Conservation (phyloP, 2,113 vertebrate genomes). For the Sphyrna mokarran region DNA sequence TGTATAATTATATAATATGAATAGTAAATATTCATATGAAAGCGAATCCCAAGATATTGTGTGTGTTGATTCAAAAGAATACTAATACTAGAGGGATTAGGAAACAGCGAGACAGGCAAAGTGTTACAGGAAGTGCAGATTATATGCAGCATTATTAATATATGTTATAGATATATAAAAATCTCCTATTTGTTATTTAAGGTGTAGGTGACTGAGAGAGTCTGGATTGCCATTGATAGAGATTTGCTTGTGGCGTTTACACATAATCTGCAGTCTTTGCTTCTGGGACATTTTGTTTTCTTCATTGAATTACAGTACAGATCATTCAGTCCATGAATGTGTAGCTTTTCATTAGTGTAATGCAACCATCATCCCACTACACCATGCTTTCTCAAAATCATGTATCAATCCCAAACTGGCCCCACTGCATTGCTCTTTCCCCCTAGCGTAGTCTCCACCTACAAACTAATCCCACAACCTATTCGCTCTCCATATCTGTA, state of each 20-base stretch:
- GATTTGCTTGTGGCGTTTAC: not conserved
- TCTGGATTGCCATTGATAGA: not conserved
- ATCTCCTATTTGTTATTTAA: conserved; percentile 28
- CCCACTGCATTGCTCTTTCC: not conserved
- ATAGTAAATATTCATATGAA: not conserved
- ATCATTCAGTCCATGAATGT: not conserved
- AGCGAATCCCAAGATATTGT: not conserved
- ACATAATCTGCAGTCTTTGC: not conserved
- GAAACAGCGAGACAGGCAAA: not conserved
- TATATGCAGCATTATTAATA: not conserved
- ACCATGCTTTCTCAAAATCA: not conserved
- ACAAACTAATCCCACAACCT: not conserved
- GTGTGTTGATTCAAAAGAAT: not conserved
- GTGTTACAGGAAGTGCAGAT: not conserved
- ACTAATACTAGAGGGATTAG: not conserved
- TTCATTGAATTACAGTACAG: not conserved
- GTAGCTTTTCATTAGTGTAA: not conserved
- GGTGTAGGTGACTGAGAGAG: not conserved
- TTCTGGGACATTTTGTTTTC: not conserved
- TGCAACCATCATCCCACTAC: not conserved
- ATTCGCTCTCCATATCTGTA: not conserved
- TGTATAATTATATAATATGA: too few species aligned
- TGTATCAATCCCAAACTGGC: not conserved
- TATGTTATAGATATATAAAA: not conserved
- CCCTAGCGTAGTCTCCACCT: not conserved